phyloP scores from a whole-genome alignment of 2,888 invertebrate species.

The Adela reaumurella region DNA sequence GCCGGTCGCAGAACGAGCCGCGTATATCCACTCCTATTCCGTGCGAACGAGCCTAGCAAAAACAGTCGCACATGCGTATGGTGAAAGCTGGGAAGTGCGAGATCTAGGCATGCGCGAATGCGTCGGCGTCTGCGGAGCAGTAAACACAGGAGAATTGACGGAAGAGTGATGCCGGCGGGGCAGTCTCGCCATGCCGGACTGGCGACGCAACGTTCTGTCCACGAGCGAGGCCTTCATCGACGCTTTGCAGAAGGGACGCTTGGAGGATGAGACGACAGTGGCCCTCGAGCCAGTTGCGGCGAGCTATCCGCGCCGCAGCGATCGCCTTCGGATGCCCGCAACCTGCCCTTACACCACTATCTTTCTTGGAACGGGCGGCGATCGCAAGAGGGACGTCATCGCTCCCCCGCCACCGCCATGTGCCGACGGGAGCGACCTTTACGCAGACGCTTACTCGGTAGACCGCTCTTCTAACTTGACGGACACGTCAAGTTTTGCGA shows the following conservation, averaged over 20 bases:
- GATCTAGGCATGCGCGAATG: constrained; percentile 8
- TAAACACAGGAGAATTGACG: not conserved
- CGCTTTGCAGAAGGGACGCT: constrained; percentile 16
- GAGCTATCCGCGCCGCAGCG: constrained; percentile 51
- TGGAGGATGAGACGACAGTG: constrained; percentile 10
- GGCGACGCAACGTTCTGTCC: constrained; percentile 54
- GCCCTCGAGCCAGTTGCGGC: constrained; percentile 31
- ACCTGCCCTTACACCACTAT: constrained; percentile 50
- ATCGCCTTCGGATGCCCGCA: constrained; percentile 42
- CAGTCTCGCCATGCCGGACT: constrained; percentile 51
- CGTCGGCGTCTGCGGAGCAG: not conserved
- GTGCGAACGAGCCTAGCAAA: constrained; percentile 1
- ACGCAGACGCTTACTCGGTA: constrained; percentile 42
- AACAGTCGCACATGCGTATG: not conserved
- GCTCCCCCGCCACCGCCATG: constrained; percentile 28
- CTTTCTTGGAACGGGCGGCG: constrained; percentile 34
- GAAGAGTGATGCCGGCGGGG: constrained; percentile 3
- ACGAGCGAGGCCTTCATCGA: constrained; percentile 50
- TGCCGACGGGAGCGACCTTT: constrained; percentile 35
- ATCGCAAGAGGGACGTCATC: constrained; percentile 28
- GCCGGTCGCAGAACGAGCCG: constrained; percentile 6
- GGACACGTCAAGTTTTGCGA: constrained; percentile 48
- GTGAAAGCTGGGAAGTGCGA: constrained; percentile 25
- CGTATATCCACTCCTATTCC: constrained; percentile 26
- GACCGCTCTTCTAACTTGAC: constrained; percentile 47